A percentile compares a stretch with the other conserved stretches of the same genome.
Conservation (phyloP, 2,797 vertebrate species). For the Thaleichthys pacificus region DNA sequence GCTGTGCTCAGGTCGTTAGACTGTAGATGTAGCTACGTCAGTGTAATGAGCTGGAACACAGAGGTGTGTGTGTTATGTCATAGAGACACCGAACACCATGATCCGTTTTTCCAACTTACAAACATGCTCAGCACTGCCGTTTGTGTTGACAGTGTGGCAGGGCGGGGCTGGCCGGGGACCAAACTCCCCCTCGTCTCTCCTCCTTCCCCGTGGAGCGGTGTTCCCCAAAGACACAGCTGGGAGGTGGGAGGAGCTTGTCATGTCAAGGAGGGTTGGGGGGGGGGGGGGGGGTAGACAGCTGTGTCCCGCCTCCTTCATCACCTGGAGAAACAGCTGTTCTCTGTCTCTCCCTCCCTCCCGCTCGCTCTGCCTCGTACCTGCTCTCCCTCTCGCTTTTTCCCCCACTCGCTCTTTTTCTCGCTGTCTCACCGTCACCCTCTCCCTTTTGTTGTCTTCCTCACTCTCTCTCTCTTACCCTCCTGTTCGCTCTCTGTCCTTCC, state of each 20-base stretch:
- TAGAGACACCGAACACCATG: too few species aligned
- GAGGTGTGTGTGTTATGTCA: background rate
- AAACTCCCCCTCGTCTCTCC: too few species aligned
- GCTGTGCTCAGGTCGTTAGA: constrained; percentile 8
- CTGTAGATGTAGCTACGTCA: background rate
- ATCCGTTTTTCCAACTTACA: too few species aligned
- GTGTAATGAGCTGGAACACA: background rate
- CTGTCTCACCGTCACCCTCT: background rate
- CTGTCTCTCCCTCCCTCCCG: constrained; percentile 20
- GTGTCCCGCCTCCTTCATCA: constrained; percentile 62
- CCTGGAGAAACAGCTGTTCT: constrained; percentile 68
- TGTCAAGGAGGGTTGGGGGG: constrained; percentile 10
- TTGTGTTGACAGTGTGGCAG: too few species aligned
- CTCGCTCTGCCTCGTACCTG: background rate
- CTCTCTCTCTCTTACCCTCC: background rate
- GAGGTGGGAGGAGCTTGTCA: background rate
- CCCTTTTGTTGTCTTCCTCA: background rate
- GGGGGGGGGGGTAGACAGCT: constrained; percentile 45
- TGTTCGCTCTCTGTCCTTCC: background rate
- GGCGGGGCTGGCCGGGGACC: too few species aligned
- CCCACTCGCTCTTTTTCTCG: background rate
- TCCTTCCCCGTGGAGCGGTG: background rate
- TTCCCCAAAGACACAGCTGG: background rate
- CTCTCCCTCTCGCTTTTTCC: background rate
- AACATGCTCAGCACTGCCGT: too few species aligned